phyloP scores from a whole-genome alignment of 2,113 vertebrate genomes.

The Cricetomys ansorgei region DNA sequence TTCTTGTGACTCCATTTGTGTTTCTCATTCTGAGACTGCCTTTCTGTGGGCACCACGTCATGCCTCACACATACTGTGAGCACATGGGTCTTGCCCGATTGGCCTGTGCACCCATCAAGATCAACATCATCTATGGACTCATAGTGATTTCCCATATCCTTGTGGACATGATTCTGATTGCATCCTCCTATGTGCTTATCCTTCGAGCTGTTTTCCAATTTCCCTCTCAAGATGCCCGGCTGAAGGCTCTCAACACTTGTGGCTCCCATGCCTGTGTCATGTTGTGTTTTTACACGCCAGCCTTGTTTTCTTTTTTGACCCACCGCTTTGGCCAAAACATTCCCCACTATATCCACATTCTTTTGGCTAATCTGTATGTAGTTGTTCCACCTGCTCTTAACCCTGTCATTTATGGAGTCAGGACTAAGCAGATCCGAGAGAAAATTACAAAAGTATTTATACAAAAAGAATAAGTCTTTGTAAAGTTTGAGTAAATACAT shows the following conservation, averaged over 20 bases:
- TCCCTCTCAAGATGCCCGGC: constrained; percentile 47
- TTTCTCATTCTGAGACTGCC: constrained; percentile 74
- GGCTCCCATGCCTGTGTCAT: constrained; percentile 59
- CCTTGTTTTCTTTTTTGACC: constrained; percentile 77
- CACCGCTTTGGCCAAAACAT: constrained; percentile 57
- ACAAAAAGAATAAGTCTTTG: constrained; percentile 45
- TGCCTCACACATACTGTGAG: constrained; percentile 68
- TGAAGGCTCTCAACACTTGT: constrained; percentile 67
- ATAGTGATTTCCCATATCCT: constrained; percentile 54
- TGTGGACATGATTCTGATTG: constrained; percentile 61
- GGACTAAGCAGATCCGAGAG: constrained; percentile 55
- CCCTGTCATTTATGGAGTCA: constrained; percentile 71
- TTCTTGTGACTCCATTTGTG: constrained; percentile 71
- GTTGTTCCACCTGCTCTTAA: constrained; percentile 72
- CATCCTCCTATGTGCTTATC: constrained; percentile 48
- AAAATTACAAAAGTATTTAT: constrained; percentile 48
- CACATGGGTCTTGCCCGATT: constrained; percentile 61
- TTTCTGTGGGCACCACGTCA: constrained; percentile 60
- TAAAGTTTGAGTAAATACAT: background rate
- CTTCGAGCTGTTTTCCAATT: constrained; percentile 51
- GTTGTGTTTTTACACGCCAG: constrained; percentile 65
- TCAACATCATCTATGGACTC: constrained; percentile 56
- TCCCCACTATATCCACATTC: constrained; percentile 57
- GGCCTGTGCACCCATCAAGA: constrained; percentile 49
- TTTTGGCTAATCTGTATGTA: constrained; percentile 71